These are phyloP conservation scores for Spinus olivaceus DNA, from an alignment of 2,797 vertebrate species.

Conservation along the genomic window DNA sequence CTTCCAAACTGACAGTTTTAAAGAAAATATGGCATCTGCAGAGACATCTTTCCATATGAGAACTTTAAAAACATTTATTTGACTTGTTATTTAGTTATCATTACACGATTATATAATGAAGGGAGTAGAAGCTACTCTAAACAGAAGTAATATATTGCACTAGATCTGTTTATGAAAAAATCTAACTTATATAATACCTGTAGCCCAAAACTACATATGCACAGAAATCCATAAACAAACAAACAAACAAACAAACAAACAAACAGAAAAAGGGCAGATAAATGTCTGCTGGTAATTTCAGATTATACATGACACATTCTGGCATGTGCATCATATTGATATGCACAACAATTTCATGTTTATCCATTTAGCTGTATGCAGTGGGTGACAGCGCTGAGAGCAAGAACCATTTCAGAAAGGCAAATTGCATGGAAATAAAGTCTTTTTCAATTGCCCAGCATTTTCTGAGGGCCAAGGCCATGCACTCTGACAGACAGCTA, in stretches of 20 bases:
- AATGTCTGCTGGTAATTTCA: constrained; percentile 2
- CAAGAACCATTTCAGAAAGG: neutral
- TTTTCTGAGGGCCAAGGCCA: constrained; percentile 5
- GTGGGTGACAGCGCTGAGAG: neutral
- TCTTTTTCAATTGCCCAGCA: constrained; percentile 4
- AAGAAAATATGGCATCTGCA: neutral
- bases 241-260: neutral
- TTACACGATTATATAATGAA: neutral
- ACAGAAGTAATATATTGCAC: neutral
- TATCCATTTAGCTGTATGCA: neutral
- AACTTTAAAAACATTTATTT: neutral
- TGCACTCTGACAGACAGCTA: neutral
- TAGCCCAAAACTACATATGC: neutral
- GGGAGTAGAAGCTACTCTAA: constrained; percentile 1
- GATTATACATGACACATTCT: neutral
- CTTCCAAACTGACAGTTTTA: neutral
- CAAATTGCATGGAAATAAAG: constrained; percentile 37
- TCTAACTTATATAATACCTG: neutral
- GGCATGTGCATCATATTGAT: neutral
- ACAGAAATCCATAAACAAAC: neutral
- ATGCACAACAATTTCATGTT: neutral
- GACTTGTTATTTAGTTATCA: neutral
- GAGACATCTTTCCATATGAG: neutral
- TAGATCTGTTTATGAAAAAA: neutral
- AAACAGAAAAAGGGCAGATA: neutral